These are phyloP conservation scores for Crypturellus undulatus DNA, from an alignment of 2,113 vertebrate genomes.

Conservation along the genomic window DNA sequence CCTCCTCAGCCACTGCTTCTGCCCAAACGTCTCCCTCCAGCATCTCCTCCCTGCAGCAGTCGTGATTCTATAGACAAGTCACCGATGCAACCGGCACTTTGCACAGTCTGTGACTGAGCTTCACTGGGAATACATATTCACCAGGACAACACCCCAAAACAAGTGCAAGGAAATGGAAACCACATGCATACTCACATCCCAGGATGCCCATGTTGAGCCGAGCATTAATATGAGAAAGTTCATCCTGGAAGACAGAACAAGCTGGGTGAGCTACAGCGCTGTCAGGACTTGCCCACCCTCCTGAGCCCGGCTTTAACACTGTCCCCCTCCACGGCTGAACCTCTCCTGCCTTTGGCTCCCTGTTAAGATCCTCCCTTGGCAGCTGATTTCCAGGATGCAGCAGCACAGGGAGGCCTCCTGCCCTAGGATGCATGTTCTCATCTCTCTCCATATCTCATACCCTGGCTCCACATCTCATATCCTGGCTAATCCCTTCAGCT, in stretches of 20 bases:
- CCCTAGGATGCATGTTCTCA: not conserved
- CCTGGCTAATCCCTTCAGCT: not conserved
- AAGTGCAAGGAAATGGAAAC: not conserved
- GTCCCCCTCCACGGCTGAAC: not conserved
- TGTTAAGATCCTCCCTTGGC: not conserved
- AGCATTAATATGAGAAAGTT: constrained; percentile 97
- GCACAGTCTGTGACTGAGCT: not conserved
- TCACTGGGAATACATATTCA: not conserved
- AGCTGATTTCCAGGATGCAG: not conserved
- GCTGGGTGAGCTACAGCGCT: not conserved
- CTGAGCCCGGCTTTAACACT: not conserved
- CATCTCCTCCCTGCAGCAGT: not conserved
- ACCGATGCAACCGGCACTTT: not conserved
- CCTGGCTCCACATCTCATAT: not conserved
- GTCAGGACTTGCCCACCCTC: not conserved
- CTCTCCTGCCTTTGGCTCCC: not conserved
- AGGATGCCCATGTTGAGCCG: constrained; percentile 98
- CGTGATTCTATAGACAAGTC: not conserved
- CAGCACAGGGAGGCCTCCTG: not conserved
- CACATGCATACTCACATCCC: constrained; percentile 88
- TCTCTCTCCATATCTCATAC: not conserved
- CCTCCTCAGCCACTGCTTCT: not conserved
- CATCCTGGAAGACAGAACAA: constrained; percentile 83
- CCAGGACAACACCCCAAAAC: not conserved
- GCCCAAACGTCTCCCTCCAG: not conserved